Percentiles rank a stretch among this genome's conserved stretches.
Conservation (phyloP, 2,888 invertebrate species). For the Pyrochroa serraticornis region DNA sequence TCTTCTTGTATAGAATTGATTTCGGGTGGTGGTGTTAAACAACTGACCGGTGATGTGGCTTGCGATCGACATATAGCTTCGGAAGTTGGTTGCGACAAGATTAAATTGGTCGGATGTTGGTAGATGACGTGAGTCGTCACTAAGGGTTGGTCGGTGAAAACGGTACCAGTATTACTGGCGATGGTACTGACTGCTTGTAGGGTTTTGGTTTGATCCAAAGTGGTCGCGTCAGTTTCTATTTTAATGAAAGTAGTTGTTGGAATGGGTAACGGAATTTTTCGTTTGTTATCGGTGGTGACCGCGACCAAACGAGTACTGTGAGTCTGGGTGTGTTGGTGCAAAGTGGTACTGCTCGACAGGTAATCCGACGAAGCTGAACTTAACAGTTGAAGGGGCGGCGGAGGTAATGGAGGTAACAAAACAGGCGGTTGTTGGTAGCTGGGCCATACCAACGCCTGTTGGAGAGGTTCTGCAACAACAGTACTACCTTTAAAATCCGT, state of each 20-base stretch:
- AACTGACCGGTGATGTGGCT: conserved; percentile 60
- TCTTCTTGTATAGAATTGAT: conserved; percentile 24
- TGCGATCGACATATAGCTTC: conserved; percentile 57
- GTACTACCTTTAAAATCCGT: not conserved
- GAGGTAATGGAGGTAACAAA: conserved; percentile 63
- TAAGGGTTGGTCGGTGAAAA: conserved; percentile 61
- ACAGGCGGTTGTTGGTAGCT: conserved; percentile 65
- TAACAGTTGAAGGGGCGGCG: conserved; percentile 71
- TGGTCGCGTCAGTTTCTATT: conserved; percentile 68
- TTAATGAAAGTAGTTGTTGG: conserved; percentile 67
- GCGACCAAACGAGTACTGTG: conserved; percentile 72
- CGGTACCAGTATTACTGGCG: conserved; percentile 52
- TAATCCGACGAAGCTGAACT: conserved; percentile 62
- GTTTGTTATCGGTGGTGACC: conserved; percentile 63
- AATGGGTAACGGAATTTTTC: conserved; percentile 59
- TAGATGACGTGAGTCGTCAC: conserved; percentile 65
- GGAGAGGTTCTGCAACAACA: conserved; percentile 64
- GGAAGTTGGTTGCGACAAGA: conserved; percentile 49
- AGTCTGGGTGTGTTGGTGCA: conserved; percentile 71
- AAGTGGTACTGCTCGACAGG: conserved; percentile 66
- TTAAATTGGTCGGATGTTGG: conserved; percentile 56
- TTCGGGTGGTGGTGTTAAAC: conserved; percentile 69
- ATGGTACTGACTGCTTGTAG: conserved; percentile 54
- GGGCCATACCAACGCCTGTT: conserved; percentile 78
- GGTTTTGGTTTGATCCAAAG: conserved; percentile 55